Base-by-base conservation (phyloP, 2,797 vertebrate species). In the Euthynnus affinis region DNA sequence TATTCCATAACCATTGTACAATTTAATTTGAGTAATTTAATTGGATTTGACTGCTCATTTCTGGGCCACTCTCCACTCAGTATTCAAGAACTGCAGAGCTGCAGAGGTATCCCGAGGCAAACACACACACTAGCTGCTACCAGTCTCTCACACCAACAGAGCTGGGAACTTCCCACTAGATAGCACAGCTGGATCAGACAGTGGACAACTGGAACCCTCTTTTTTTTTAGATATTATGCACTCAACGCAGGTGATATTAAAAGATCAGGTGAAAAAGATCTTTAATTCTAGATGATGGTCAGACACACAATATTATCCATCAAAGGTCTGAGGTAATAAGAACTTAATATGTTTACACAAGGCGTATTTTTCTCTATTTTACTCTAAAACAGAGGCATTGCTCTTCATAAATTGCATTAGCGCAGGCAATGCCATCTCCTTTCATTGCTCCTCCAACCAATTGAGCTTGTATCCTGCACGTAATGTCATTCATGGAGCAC, bases 41-140 rank as follows among this genome's bases (percentile, higher is more conserved):
- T 94, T 94, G 92, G 94, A 94, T 92, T 92, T 94, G 94, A 95
- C 93, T 94, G 92, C 91, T 94, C 90, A 94, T 95, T 95, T 95
- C 92, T 94, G 92, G 92, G 91, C 93, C 91, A 92, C 90, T 94
- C 90, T 91, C 88, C 87, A 87, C 89, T 94, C 93, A 93, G 91
- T 94, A 93, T 93, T 91, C 91, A 93, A 92, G 87, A 91, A 93
- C 89, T 91, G 92, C 92, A 86, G 87, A 91, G 89, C 91, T 87
- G 82, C 81, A 42, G 86, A 78, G 87, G 78, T 91, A 82, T 92
- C 93, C 92, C 75, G 77, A 94, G 93, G 92, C 92, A 81, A 91
- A 86, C 83, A 59, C 81, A 85, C 71, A 64, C 92, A 74, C 76
- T 55, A 66, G 71, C 86, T 82, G 80, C 90, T 81, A 80, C 86